A percentile compares a stretch with the other conserved stretches of the same genome.
These are phyloP conservation scores for Synanthedon andrenaeformis DNA, from an alignment of 2,888 invertebrate genomes.

Conservation along the genomic window DNA sequence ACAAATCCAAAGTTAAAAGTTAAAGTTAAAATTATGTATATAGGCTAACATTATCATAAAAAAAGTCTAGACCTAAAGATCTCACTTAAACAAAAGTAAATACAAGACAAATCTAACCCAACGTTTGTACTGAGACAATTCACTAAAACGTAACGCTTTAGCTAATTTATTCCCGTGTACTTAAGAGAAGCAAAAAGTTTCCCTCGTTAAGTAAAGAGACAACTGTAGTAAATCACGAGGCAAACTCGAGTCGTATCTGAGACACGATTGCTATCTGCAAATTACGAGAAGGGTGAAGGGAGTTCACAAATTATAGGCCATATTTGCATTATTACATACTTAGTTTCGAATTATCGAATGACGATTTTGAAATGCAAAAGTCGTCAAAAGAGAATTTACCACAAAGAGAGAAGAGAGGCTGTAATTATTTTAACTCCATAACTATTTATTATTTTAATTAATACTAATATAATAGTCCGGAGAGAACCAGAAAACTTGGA, in stretches of 20 bases:
- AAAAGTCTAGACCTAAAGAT: too few relatives aligned
- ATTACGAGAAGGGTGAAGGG: conserved; percentile 32
- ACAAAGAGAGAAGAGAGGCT: background rate
- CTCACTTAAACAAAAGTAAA: too few relatives aligned
- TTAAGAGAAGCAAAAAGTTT: conserved; percentile 47
- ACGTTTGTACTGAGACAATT: too few relatives aligned
- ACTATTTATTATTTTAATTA: conserved; percentile 5
- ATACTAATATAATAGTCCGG: too few relatives aligned
- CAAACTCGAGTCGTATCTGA: conserved; percentile 36
- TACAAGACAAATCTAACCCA: too few relatives aligned
- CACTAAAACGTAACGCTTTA: conserved; percentile 26
- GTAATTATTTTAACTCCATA: conserved; percentile 6
- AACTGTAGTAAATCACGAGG: conserved; percentile 52
- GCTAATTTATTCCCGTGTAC: conserved; percentile 47
- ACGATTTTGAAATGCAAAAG: too few relatives aligned
- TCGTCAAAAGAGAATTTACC: too few relatives aligned
- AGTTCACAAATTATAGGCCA: conserved; percentile 23
- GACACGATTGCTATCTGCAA: conserved; percentile 50
- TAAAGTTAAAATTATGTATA: too few relatives aligned
- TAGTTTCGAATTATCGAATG: background rate
- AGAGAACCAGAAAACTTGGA: too few relatives aligned
- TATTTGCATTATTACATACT: conserved; percentile 17
- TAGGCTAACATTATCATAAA: too few relatives aligned
- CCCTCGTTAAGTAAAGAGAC: conserved; percentile 51
- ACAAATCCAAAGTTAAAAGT: too few relatives aligned